Conservation (phyloP, 2,113 vertebrate species). For the Mesocricetus auratus region DNA sequence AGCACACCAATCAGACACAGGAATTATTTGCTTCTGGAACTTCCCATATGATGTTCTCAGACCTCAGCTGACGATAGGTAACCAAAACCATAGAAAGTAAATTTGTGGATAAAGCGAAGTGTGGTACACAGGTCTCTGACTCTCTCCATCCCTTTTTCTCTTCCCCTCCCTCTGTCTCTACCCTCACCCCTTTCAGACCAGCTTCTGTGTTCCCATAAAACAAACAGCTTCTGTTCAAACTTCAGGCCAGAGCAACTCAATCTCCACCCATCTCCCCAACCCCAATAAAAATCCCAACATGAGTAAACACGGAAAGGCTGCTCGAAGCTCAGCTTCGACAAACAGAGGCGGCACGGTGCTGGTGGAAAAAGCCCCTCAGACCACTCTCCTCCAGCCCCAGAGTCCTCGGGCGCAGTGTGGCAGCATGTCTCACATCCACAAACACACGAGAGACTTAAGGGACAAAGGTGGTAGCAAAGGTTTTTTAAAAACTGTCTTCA, state of each 20-base stretch:
- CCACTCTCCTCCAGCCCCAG: neutral
- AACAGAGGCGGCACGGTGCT: neutral
- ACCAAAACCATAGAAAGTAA: neutral
- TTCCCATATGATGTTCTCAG: neutral
- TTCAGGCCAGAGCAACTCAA: constrained; percentile 54
- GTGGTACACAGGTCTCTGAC: neutral
- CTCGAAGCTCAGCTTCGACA: neutral
- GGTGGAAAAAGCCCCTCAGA: neutral
- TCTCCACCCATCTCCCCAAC: constrained; percentile 21
- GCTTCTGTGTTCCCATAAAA: constrained; percentile 68
- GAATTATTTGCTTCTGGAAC: constrained; percentile 23
- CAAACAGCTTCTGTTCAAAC: constrained; percentile 72
- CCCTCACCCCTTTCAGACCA: neutral
- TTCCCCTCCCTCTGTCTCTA: neutral
- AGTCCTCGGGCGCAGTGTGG: neutral
- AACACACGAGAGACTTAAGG: neutral
- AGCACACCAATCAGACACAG: neutral
- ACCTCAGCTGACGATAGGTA: neutral
- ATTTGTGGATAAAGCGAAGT: neutral
- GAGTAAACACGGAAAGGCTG: neutral
- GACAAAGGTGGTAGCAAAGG: neutral
- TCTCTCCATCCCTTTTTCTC: neutral
- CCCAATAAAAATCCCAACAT: constrained; percentile 34
- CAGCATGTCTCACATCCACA: neutral
- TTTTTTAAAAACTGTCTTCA: neutral